Conservation (phyloP, 2,888 invertebrate genomes). For the Anoncus sp. region DNA sequence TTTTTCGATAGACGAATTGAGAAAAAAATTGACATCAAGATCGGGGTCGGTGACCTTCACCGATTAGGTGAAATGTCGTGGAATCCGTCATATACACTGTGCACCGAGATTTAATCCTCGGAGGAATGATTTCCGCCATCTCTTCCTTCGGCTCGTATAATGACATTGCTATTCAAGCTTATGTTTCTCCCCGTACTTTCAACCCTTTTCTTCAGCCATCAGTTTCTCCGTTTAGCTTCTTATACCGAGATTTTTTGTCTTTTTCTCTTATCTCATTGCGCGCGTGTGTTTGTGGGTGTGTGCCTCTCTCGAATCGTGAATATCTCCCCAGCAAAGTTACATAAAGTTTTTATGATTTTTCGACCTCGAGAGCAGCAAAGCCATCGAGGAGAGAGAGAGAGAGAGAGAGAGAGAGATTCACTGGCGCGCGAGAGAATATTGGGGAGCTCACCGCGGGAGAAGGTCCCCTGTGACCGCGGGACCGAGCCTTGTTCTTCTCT, state of each 20-base stretch:
- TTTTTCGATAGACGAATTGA: too few relatives aligned
- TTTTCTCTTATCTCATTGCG: conserved; percentile 54
- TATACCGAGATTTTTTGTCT: conserved; percentile 52
- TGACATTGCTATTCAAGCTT: neutral
- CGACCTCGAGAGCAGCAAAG: conserved; percentile 67
- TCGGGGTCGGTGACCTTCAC: too few relatives aligned
- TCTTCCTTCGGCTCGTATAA: neutral
- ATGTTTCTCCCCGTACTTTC: conserved; percentile 9
- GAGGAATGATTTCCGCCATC: conserved; percentile 15
- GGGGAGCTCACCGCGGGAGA: conserved; percentile 55
- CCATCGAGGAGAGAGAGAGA: conserved; percentile 56
- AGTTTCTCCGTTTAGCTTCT: conserved; percentile 48
- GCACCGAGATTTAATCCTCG: conserved; percentile 20
- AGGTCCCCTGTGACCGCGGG: conserved; percentile 64
- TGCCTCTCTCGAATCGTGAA: conserved; percentile 51
- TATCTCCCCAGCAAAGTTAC: conserved; percentile 77
- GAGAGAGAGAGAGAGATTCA: conserved; percentile 54
- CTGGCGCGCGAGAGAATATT: conserved; percentile 45
- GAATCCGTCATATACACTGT: conserved; percentile 29
- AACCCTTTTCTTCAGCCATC: conserved; percentile 55
- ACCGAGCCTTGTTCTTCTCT: conserved; percentile 32
- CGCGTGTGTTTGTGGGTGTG: neutral
- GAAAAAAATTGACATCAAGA: too few relatives aligned
- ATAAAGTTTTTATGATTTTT: conserved; percentile 82
- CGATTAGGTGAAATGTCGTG: too few relatives aligned